Percentiles rank a stretch among this genome's conserved stretches.
Conservation (phyloP, 2,113 vertebrate genomes). For the Cairina moschata region DNA sequence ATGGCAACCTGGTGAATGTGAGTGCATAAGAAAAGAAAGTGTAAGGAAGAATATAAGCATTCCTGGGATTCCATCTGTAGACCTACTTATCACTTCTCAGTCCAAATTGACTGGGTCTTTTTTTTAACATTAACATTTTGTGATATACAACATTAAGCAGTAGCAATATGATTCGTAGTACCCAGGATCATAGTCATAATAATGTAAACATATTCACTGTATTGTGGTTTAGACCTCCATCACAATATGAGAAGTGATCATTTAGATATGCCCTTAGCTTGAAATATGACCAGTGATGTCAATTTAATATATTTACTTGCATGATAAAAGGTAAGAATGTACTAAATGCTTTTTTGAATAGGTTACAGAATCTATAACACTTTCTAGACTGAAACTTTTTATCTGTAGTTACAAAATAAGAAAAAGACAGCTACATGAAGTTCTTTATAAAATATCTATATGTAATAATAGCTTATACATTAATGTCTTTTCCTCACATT, state of each 20-base stretch:
- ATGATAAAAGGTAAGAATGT: not conserved
- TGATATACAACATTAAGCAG: not conserved
- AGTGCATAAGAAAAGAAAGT: not conserved
- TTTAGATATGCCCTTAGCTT: not conserved
- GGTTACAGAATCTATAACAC: not conserved
- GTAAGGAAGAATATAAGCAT: not conserved
- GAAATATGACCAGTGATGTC: not conserved
- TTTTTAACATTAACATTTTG: constrained; percentile 13
- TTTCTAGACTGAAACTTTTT: not conserved
- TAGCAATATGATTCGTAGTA: not conserved
- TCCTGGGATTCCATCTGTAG: not conserved
- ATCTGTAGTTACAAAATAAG: not conserved
- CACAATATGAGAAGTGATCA: not conserved
- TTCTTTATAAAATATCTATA: not conserved
- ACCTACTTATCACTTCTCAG: not conserved
- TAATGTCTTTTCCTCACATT: not conserved
- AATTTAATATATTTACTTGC: not conserved
- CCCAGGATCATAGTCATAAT: not conserved
- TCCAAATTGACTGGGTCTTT: not conserved
- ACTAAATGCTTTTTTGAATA: not conserved
- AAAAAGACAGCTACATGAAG: not conserved
- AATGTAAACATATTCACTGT: not conserved
- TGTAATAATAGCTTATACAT: not conserved
- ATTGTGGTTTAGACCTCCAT: not conserved
- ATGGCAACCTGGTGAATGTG: not conserved